phyloP scores from a whole-genome alignment of 2,797 vertebrate species.

The Zalophus californianus region DNA sequence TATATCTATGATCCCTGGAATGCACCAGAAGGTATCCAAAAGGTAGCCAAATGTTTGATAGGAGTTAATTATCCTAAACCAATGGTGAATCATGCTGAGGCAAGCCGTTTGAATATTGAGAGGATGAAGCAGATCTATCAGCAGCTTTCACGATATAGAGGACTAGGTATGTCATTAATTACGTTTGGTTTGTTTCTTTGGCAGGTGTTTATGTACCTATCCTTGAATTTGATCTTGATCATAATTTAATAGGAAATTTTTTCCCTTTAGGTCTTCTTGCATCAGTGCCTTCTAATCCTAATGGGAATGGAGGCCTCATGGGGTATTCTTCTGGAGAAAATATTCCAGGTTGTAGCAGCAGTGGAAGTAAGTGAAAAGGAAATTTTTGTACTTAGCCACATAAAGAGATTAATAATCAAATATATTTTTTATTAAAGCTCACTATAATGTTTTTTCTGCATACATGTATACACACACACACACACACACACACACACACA shows the following conservation, averaged over 20 bases:
- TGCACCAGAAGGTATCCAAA: conserved; percentile 96
- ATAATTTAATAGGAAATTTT: conserved; percentile 46
- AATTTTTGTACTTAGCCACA: conserved; percentile 6
- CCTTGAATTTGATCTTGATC: not conserved
- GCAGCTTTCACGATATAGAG: conserved; percentile 95
- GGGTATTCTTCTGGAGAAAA: conserved; percentile 89
- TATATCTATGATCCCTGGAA: conserved; percentile 99
- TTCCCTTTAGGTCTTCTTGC: conserved; percentile 92
- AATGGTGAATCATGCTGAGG: conserved; percentile 96
- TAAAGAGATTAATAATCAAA: not conserved
- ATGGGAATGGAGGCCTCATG: conserved; percentile 90
- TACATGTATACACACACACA: not conserved
- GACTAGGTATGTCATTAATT: conserved; percentile 90
- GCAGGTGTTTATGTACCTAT: not conserved
- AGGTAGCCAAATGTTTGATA: conserved; percentile 94
- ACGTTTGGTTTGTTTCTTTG: not conserved
- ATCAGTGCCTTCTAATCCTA: conserved; percentile 93
- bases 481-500: not conserved
- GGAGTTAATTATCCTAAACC: conserved; percentile 96
- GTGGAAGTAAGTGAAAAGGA: conserved; percentile 88
- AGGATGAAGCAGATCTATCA: conserved; percentile 99
- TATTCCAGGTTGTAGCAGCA: conserved; percentile 85
- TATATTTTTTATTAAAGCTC: not conserved
- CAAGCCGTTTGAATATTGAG: conserved; percentile 96
- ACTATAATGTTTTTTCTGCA: not conserved